These are phyloP conservation scores for Glaucopsyche alexis DNA, from an alignment of 2,888 invertebrate species.

Conservation along the genomic window DNA sequence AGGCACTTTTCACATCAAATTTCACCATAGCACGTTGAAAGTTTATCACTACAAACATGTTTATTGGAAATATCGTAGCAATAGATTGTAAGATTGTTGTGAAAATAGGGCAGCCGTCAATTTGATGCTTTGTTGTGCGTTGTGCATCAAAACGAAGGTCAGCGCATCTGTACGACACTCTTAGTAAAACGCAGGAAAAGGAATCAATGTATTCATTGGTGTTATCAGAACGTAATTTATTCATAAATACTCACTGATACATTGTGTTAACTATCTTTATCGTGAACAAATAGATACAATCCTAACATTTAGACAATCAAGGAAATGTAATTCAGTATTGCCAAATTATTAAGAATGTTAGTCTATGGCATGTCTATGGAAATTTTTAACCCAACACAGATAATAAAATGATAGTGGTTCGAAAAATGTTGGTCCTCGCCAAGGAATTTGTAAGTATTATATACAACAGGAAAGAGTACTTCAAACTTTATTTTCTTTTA, in stretches of 20 bases:
- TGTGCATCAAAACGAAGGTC: slow-evolving; percentile 81
- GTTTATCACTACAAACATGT: slow-evolving; percentile 47
- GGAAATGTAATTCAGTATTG: slow-evolving; percentile 63
- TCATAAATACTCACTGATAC: slow-evolving; percentile 73
- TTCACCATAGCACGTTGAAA: slow-evolving; percentile 45
- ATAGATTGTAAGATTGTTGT: slow-evolving; percentile 72
- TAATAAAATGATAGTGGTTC: neutral
- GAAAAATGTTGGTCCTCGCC: too few species aligned
- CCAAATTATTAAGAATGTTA: slow-evolving; percentile 40
- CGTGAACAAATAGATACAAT: slow-evolving; percentile 74
- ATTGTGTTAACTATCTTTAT: slow-evolving; percentile 67
- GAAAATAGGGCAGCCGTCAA: slow-evolving; percentile 81
- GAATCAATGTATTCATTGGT: slow-evolving; percentile 44
- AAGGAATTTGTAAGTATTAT: too few species aligned
- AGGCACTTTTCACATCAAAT: slow-evolving; percentile 55
- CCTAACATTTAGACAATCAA: slow-evolving; percentile 74
- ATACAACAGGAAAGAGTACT: too few species aligned
- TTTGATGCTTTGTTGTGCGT: slow-evolving; percentile 82
- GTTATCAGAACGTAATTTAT: slow-evolving; percentile 48
- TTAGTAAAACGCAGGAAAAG: slow-evolving; percentile 55
- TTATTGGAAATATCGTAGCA: slow-evolving; percentile 50
- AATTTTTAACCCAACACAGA: neutral
- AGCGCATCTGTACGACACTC: slow-evolving; percentile 78
- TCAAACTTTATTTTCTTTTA: too few species aligned
- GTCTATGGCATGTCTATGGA: slow-evolving; percentile 1